Conservation (phyloP, 2,113 vertebrate species). For the Pogona vitticeps region DNA sequence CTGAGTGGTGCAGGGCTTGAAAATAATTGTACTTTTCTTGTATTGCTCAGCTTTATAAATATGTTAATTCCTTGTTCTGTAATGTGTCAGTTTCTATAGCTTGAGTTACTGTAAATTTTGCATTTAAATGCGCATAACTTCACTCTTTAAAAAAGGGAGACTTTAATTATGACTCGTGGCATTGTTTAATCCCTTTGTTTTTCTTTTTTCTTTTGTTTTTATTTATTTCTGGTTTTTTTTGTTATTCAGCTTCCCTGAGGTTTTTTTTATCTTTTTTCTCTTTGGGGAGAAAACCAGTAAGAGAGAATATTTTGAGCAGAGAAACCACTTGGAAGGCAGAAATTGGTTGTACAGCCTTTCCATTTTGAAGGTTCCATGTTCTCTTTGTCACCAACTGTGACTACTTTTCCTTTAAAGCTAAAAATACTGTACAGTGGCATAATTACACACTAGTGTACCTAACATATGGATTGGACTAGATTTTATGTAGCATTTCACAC, state of each 20-base stretch:
- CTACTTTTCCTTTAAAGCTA: not conserved
- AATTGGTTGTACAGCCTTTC: not conserved
- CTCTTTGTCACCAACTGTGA: not conserved
- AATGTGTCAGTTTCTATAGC: not conserved
- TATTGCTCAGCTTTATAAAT: not conserved
- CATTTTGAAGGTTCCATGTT: not conserved
- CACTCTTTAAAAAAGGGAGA: not conserved
- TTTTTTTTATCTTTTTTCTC: not conserved
- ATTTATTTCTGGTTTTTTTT: not conserved
- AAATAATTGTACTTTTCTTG: not conserved
- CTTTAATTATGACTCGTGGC: not conserved
- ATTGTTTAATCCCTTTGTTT: not conserved
- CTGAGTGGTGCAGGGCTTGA: not conserved
- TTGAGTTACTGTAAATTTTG: not conserved
- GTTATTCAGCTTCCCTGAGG: not conserved
- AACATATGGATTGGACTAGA: not conserved
- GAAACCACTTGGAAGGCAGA: not conserved
- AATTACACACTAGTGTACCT: not conserved
- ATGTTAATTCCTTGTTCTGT: not conserved
- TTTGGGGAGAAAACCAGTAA: not conserved
- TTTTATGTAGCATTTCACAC: conserved; percentile 1
- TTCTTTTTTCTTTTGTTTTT: not conserved
- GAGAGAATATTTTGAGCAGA: not conserved
- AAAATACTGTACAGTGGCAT: not conserved
- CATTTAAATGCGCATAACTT: not conserved